Conservation (phyloP, 2,888 invertebrate species). For the Trachelus troglodyta region DNA sequence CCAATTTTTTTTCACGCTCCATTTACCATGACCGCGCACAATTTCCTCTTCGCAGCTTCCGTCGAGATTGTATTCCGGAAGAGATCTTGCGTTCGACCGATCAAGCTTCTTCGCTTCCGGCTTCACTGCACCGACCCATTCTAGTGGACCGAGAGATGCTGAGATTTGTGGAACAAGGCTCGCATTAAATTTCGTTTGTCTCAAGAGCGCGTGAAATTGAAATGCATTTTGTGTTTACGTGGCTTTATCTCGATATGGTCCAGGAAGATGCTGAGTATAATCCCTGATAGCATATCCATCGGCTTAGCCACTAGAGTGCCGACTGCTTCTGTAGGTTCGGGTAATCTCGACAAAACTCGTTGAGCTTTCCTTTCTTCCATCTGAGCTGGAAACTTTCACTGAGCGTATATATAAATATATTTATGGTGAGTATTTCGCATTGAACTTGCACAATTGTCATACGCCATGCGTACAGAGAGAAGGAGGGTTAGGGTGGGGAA, state of each 20-base stretch:
- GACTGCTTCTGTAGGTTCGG: neutral
- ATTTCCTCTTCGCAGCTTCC: neutral
- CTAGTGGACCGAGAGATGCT: neutral
- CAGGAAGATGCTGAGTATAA: neutral
- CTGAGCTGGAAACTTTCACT: neutral
- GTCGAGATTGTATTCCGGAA: neutral
- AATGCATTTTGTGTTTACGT: too few relatives aligned
- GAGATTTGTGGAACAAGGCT: neutral
- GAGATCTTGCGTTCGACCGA: neutral
- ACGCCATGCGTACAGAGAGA: neutral
- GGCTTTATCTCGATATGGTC: neutral
- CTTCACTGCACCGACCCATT: neutral
- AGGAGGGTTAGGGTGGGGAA: neutral
- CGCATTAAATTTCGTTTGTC: neutral
- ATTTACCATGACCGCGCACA: neutral
- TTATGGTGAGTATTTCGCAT: neutral
- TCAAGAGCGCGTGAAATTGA: neutral
- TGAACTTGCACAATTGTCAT: neutral
- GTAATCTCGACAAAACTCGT: neutral
- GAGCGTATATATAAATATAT: neutral
- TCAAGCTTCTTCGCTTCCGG: neutral
- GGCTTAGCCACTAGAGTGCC: neutral
- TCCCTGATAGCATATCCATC: neutral
- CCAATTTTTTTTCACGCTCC: neutral
- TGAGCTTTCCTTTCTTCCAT: neutral